Evolutionary conservation across 2,113 vertebrate genomes (phyloP), one percentile per base, ranked within the genome.

Genomic region (Haemorhous mexicanus): DNA sequence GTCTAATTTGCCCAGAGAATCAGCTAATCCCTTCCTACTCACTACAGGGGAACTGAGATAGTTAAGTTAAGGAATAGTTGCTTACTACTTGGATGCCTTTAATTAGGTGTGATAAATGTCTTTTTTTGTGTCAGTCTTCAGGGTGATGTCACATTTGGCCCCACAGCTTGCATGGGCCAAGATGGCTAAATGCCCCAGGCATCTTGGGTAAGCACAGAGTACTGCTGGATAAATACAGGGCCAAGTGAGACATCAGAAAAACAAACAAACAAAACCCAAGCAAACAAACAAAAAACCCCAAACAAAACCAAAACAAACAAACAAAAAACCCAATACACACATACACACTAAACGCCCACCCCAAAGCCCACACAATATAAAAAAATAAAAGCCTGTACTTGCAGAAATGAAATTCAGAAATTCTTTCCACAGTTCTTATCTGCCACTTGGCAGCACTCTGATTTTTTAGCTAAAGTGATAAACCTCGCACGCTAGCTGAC

Each of bases 401-500:
- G 87, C 37, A 95, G 83, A 96, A 89, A 72, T 91, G 33, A 93
- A 96, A 90, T 88, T 95, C 72, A 52, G 44, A 68, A 30, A 70
- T 85, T 78, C 50, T 72, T 90, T 96, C 80, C 56, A 73, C 30
- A 44, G 69, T 93, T 96, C 94, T 97, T 95, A 95, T 95, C 96
- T 97, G 93, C 95, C 82, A 93, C 69, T 97, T 98, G 97, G 96
- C 97, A 97, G 69, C 56, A n/a, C 47, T 93, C 91, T 69, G 53
- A 44, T 87, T 97, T 93, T 90, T 95, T 81, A 94, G 89, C 94
- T 89, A 49, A 95, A 94, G 93, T 90, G 97, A 97, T 97, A 98
- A 97, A 97, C 83, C 32, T 85, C 88, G 87, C 87, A 96, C 96
- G 94, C 79, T 44, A 92, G 66, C 75, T 98, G 98, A 97, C 96